phyloP scores from a whole-genome alignment of 92 coral and sea anemone genomes.

The Blastomussa wellsi region DNA sequence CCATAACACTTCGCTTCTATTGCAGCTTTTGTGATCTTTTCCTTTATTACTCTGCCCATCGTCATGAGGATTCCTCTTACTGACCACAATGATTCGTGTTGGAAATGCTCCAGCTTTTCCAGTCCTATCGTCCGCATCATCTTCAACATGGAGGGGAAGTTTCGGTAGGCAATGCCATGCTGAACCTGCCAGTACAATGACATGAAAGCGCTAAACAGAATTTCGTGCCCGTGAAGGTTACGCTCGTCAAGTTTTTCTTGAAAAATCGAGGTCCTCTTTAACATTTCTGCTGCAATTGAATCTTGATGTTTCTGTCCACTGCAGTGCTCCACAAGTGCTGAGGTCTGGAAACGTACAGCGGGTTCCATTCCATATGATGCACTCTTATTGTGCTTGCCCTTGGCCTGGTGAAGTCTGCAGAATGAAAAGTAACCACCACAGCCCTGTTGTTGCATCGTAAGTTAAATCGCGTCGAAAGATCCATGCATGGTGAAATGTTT shows the following conservation, averaged over 20 bases:
- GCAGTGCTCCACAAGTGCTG: slow-evolving; percentile 28
- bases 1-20: slow-evolving; percentile 33
- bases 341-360: slow-evolving; percentile 25
- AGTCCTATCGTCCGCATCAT: slow-evolving; percentile 31
- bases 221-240: slow-evolving; percentile 26
- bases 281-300: slow-evolving; percentile 29
- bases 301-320: slow-evolving; percentile 21
- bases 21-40: slow-evolving; percentile 36
- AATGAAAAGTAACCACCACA: slow-evolving; percentile 44
- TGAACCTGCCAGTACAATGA: slow-evolving; percentile 36
- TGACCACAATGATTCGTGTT: slow-evolving; percentile 35
- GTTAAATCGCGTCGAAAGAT: slow-evolving; percentile 9
- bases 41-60: slow-evolving; percentile 24
- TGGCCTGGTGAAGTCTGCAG: slow-evolving; percentile 31
- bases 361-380: slow-evolving; percentile 36
- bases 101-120: slow-evolving; percentile 37
- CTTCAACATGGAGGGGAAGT: slow-evolving; percentile 38
- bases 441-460: slow-evolving; percentile 34
- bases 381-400: slow-evolving; percentile 34
- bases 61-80: slow-evolving; percentile 32
- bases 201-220: slow-evolving; percentile 25
- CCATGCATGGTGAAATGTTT: slow-evolving; percentile 25
- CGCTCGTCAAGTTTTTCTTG: slow-evolving; percentile 37
- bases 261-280: slow-evolving; percentile 36
- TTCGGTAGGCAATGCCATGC: slow-evolving; percentile 35